A percentile compares a stretch with the other conserved stretches of the same genome.
These are phyloP conservation scores for Oscheius sp. DNA, from an alignment of 2,888 invertebrate genomes.

Conservation along the genomic window DNA sequence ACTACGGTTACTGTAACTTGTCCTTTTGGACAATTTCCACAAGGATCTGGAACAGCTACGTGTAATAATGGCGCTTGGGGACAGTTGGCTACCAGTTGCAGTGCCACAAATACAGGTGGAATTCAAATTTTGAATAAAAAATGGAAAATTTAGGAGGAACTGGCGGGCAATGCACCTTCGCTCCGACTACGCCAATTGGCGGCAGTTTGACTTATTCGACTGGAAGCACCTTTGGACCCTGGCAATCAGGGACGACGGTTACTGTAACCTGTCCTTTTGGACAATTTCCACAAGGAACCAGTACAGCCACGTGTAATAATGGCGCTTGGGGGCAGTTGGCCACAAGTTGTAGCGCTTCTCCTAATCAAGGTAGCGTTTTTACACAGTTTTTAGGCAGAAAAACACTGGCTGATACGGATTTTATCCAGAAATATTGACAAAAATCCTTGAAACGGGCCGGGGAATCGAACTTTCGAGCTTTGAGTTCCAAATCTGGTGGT, in stretches of 20 bases:
- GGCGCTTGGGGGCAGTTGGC: conserved; percentile 29
- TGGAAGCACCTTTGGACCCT: conserved; percentile 28
- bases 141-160: conserved; percentile 11
- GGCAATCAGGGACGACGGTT: conserved; percentile 42
- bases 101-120: conserved; percentile 5
- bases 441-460: too few species aligned
- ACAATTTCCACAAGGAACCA: conserved; percentile 39
- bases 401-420: too few species aligned
- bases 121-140: too few species aligned
- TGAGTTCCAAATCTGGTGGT: too few species aligned
- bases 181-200: conserved; percentile 46
- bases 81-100: conserved; percentile 22
- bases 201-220: conserved; percentile 47
- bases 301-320: conserved; percentile 41
- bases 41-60: conserved; percentile 40
- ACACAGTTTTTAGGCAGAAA: conserved; percentile 19
- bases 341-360: conserved; percentile 18
- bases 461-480: too few species aligned
- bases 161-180: conserved; percentile 37
- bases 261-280: conserved; percentile 49
- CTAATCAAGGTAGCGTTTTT: conserved; percentile 1
- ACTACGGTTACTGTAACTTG: conserved; percentile 15
- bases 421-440: too few species aligned
- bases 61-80: conserved; percentile 40
- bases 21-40: conserved; percentile 37